A percentile compares a stretch with the other conserved stretches of the same genome.
Conservation (phyloP, 2,888 invertebrate species). For the Chrysolina americana region DNA sequence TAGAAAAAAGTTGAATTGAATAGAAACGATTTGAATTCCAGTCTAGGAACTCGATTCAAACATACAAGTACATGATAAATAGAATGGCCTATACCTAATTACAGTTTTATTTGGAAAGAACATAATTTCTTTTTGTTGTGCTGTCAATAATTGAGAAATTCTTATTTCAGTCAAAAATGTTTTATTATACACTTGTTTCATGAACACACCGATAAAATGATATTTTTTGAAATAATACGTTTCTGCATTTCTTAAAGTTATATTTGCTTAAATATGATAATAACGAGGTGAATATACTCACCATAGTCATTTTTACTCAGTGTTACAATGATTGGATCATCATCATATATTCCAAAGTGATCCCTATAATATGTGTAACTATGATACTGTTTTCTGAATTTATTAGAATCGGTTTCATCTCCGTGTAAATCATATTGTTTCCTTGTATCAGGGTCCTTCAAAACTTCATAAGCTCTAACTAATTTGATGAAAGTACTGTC, state of each 20-base stretch:
- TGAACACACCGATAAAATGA: no score
- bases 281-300: slow-evolving; percentile 64
- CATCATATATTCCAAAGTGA: slow-evolving; percentile 89
- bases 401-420: slow-evolving; percentile 74
- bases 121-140: no score
- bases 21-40: neutral
- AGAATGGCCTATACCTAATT: no score
- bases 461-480: slow-evolving; percentile 87
- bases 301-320: slow-evolving; percentile 83
- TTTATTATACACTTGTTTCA: no score
- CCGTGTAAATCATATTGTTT: slow-evolving; percentile 87
- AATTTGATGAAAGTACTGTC: slow-evolving; percentile 85
- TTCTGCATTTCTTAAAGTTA: no score
- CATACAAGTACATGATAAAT: no score
- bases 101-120: no score
- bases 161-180: no score
- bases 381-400: slow-evolving; percentile 78
- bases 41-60: neutral
- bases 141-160: no score
- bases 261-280: neutral
- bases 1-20: slow-evolving; percentile 55
- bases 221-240: no score
- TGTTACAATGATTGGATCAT: slow-evolving; percentile 86
- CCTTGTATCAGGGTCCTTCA: slow-evolving; percentile 86
- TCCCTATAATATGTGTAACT: slow-evolving; percentile 86